Conservation (phyloP, 2,113 vertebrate genomes). For the Corydoras maculifer region DNA sequence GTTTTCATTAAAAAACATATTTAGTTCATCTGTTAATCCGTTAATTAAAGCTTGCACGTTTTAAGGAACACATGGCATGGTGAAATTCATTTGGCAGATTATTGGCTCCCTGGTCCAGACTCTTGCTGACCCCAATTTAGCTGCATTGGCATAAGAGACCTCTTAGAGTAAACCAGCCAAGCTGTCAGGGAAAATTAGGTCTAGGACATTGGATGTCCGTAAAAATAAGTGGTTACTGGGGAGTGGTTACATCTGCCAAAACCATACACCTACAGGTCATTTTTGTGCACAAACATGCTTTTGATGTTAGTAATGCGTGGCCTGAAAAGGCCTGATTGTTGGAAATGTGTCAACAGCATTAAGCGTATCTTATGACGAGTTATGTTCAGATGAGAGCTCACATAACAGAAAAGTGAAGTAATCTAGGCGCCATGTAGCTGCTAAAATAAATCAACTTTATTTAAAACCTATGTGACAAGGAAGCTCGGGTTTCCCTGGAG, state of each 20-base stretch:
- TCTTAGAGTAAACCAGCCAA: slow-evolving; percentile 9
- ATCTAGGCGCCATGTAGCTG: slow-evolving; percentile 49
- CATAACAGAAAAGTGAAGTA: slow-evolving; percentile 63
- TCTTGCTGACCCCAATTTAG: neutral
- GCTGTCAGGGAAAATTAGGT: neutral
- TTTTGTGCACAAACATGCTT: neutral
- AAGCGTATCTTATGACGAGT: slow-evolving; percentile 48
- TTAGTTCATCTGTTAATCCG: too few species aligned
- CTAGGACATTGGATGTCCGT: neutral
- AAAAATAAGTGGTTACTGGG: too few species aligned
- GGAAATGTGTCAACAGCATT: slow-evolving; percentile 26
- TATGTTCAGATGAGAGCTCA: slow-evolving; percentile 47
- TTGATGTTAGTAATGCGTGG: neutral
- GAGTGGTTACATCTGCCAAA: too few species aligned
- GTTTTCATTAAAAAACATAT: too few species aligned
- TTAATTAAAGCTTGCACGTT: too few species aligned
- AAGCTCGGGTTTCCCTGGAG: slow-evolving; percentile 52
- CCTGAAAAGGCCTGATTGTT: neutral
- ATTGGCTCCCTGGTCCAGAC: neutral
- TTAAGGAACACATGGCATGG: neutral
- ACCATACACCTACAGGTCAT: neutral
- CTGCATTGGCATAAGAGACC: slow-evolving; percentile 24
- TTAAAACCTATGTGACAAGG: slow-evolving; percentile 55
- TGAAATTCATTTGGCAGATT: neutral
- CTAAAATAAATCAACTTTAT: slow-evolving; percentile 64